phyloP scores from a whole-genome alignment of 2,888 invertebrate genomes.

The Melolontha melolontha region DNA sequence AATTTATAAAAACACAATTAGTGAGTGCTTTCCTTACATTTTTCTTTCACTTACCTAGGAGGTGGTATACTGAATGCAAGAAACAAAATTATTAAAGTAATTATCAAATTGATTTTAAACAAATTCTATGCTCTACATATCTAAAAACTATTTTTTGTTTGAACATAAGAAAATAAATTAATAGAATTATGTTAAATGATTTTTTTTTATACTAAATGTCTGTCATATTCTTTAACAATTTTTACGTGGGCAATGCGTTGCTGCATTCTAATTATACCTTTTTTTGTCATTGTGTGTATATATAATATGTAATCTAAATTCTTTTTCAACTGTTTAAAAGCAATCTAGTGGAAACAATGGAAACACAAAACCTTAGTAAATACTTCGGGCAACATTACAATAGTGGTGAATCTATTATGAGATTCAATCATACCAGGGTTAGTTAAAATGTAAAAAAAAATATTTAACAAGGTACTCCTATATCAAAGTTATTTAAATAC shows the following conservation, averaged over 20 bases:
- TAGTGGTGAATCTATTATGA: not conserved
- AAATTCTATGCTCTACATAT: slow-evolving; percentile 34
- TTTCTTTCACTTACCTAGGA: slow-evolving; percentile 74
- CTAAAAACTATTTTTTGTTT: slow-evolving; percentile 4
- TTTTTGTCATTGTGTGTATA: not conserved
- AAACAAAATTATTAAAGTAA: slow-evolving; percentile 62
- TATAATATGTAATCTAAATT: not conserved
- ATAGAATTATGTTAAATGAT: slow-evolving; percentile 5
- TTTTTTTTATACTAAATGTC: slow-evolving; percentile 26
- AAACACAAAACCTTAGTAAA: slow-evolving; percentile 1
- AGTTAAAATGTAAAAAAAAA: slow-evolving; percentile 7
- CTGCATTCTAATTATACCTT: not conserved
- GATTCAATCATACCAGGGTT: not conserved
- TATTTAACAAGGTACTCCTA: not conserved
- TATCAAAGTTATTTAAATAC: not conserved
- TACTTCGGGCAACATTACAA: not conserved
- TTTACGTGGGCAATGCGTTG: not conserved
- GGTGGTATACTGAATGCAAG: slow-evolving; percentile 74
- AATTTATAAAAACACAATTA: slow-evolving; percentile 32
- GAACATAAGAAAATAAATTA: too few species aligned
- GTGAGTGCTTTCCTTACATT: slow-evolving; percentile 27
- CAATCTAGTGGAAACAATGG: slow-evolving; percentile 23
- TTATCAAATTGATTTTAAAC: slow-evolving; percentile 22
- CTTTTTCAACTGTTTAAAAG: not conserved
- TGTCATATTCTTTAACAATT: slow-evolving; percentile 13